Percentiles rank a stretch among this genome's conserved stretches.
Evolutionary conservation across 2,888 invertebrate genomes (phyloP).

Genomic region (Stegophylla sp.): DNA sequence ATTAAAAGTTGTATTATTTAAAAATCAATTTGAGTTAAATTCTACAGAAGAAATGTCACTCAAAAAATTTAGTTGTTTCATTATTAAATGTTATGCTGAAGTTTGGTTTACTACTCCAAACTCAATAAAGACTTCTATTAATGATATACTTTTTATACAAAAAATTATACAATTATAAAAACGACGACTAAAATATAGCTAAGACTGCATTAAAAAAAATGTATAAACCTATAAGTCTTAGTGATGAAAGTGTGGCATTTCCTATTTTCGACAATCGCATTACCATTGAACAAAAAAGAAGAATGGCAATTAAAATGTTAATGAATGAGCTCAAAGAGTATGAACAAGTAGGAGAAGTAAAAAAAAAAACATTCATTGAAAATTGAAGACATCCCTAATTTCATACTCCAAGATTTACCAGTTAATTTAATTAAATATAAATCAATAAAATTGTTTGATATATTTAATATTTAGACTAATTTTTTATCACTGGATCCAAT

Average conservation of each 20-base stretch:
- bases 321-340: background rate
- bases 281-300: background rate
- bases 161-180: slow-evolving; percentile 7
- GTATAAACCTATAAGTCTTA: background rate
- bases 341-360: background rate
- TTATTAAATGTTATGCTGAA: slow-evolving; percentile 12
- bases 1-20: background rate
- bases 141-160: slow-evolving; percentile 30
- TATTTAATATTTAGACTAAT: slow-evolving; percentile 9
- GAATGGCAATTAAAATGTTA: slow-evolving; percentile 5
- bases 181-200: background rate
- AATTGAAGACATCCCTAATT: background rate
- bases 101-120: slow-evolving; percentile 10
- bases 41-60: background rate
- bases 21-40: no score
- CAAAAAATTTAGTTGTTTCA: slow-evolving; percentile 13
- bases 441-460: background rate
- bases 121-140: background rate
- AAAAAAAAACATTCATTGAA: slow-evolving; percentile 7
- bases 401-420: slow-evolving; percentile 1
- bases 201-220: background rate
- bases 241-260: background rate
- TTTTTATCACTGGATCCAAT: slow-evolving; percentile 6
- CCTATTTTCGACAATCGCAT: background rate
- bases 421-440: background rate